These are phyloP conservation scores for Plebejus melissa DNA, from an alignment of 2,888 invertebrate species.

Conservation along the genomic window DNA sequence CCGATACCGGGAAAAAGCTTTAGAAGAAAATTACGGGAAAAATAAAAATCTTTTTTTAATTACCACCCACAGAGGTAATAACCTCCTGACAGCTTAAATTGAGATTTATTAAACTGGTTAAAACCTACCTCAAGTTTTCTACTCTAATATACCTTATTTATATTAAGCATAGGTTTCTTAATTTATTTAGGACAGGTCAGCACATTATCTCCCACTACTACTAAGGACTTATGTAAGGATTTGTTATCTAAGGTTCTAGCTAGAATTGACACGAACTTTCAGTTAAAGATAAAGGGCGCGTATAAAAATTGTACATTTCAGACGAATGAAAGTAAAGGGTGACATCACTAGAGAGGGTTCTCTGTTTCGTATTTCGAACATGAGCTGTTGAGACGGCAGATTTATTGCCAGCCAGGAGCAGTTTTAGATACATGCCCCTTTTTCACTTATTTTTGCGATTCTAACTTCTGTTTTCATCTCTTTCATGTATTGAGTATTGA, in stretches of 20 bases:
- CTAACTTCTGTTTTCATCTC: background rate
- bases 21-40: background rate
- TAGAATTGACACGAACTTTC: too few relatives aligned
- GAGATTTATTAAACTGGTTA: background rate
- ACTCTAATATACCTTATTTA: background rate
- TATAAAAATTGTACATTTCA: background rate
- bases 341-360: constrained; percentile 26
- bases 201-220: too few relatives aligned
- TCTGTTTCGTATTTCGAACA: constrained; percentile 27
- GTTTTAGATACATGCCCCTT: constrained; percentile 3
- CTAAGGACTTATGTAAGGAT: too few relatives aligned
- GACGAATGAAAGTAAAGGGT: background rate
- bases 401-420: constrained; percentile 68
- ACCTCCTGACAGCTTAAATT: background rate
- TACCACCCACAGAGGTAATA: background rate
- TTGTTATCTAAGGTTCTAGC: too few relatives aligned
- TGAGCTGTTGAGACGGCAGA: constrained; percentile 71
- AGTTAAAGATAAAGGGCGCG: too few relatives aligned
- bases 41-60: background rate
- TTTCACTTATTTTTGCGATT: constrained; percentile 11
- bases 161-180: background rate
- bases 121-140: background rate
- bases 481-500: background rate
- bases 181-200: background rate
- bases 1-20: background rate